Conservation (phyloP, 2,113 vertebrate genomes). For the Nerophis lumbriciformis region DNA sequence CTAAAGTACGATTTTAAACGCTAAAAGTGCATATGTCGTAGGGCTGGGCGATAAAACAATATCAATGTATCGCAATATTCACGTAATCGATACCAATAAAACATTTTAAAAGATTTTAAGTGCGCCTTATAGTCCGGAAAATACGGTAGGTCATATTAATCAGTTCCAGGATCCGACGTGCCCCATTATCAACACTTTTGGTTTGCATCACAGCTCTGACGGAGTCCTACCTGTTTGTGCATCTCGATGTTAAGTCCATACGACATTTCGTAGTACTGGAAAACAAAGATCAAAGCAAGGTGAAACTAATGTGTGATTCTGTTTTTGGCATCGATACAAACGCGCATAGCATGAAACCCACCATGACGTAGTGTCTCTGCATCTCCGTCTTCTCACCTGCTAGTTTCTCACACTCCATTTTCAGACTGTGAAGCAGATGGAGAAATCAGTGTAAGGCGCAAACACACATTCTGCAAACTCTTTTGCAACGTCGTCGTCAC, state of each 20-base stretch:
- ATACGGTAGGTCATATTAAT: too few species aligned
- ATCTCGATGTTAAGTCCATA: conserved; percentile 97
- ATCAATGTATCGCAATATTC: too few species aligned
- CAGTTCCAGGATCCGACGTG: background rate
- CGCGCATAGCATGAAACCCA: conserved; percentile 61
- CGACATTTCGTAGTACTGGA: conserved; percentile 95
- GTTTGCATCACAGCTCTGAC: background rate
- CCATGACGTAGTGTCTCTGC: conserved; percentile 98
- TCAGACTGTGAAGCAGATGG: conserved; percentile 74
- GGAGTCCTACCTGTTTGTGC: conserved; percentile 88
- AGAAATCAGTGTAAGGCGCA: conserved; percentile 9
- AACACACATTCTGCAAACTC: conserved; percentile 1
- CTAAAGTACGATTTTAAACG: too few species aligned
- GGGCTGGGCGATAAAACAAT: too few species aligned
- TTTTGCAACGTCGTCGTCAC: background rate
- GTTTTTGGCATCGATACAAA: conserved; percentile 18
- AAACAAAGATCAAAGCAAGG: conserved; percentile 33
- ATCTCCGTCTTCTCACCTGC: conserved; percentile 97
- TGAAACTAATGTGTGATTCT: conserved; percentile 21
- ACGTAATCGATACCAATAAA: too few species aligned
- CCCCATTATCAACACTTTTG: background rate
- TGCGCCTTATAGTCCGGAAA: too few species aligned
- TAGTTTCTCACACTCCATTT: conserved; percentile 95
- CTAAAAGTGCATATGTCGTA: too few species aligned
- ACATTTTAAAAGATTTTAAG: too few species aligned